These are phyloP conservation scores for Chelonoidis abingdonii DNA, from an alignment of 2,113 vertebrate genomes.

Conservation along the genomic window DNA sequence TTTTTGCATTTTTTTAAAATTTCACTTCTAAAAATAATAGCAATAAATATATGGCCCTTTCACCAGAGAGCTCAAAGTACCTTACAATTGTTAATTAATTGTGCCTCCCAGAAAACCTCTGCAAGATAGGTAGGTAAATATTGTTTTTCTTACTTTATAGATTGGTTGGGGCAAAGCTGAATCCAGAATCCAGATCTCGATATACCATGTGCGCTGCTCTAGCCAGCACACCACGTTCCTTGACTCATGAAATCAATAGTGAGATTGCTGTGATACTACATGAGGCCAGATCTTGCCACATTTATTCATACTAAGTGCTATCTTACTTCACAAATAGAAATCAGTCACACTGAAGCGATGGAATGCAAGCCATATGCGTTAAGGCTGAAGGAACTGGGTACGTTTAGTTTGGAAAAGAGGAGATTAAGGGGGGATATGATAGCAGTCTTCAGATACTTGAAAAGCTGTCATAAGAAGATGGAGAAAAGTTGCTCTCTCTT, in stretches of 20 bases:
- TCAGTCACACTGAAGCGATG: not conserved
- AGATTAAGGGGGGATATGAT: too few relatives aligned
- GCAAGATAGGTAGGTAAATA: not conserved
- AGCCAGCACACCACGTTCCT: not conserved
- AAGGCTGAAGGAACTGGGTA: not conserved
- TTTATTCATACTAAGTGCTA: not conserved
- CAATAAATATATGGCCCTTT: not conserved
- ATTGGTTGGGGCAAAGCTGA: not conserved
- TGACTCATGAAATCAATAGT: not conserved
- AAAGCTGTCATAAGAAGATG: too few relatives aligned
- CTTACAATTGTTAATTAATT: constrained; percentile 47
- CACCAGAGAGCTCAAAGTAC: constrained; percentile 5
- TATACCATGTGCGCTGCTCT: not conserved
- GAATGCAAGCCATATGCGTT: not conserved
- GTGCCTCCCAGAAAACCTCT: constrained; percentile 27
- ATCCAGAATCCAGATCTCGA: not conserved
- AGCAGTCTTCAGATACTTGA: too few relatives aligned
- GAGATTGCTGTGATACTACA: not conserved
- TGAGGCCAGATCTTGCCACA: not conserved
- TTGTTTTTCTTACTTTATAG: constrained; percentile 16
- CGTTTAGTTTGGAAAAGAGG: not conserved
- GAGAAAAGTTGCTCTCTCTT: too few relatives aligned
- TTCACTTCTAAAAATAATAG: not conserved
- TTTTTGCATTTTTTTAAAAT: not conserved
- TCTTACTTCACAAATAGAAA: not conserved